Percentiles rank a stretch among this genome's conserved stretches.
Conservation (phyloP, 2,113 vertebrate genomes). For the Tricholaema leucomelas region DNA sequence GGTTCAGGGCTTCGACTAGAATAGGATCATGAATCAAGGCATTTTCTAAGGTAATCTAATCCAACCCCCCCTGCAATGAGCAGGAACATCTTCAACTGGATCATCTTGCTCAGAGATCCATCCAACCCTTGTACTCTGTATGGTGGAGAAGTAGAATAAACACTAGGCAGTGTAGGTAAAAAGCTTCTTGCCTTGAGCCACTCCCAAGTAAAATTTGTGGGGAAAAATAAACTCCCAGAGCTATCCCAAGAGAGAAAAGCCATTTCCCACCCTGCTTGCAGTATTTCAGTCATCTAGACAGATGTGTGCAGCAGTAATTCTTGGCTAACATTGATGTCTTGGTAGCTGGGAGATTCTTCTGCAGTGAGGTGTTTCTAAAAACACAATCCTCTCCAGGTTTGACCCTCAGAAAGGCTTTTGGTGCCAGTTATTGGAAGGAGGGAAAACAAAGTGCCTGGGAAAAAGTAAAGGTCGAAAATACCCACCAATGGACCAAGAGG, state of each 20-base stretch:
- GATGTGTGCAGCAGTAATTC: not conserved
- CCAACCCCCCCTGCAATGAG: not conserved
- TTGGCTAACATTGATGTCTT: not conserved
- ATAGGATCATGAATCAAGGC: not conserved
- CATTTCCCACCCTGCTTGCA: not conserved
- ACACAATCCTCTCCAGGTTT: constrained; percentile 78
- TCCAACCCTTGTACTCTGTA: not conserved
- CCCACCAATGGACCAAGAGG: constrained; percentile 93
- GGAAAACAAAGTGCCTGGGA: constrained; percentile 95
- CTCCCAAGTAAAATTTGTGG: not conserved
- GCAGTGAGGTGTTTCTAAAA: not conserved
- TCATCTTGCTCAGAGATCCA: not conserved
- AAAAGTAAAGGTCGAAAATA: constrained; percentile 97
- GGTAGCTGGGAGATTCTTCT: not conserved
- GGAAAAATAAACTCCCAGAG: not conserved
- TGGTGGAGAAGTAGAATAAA: not conserved
- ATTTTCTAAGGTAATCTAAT: not conserved
- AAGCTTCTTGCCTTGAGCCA: not conserved
- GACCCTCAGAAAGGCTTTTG: constrained; percentile 98
- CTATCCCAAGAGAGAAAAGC: not conserved
- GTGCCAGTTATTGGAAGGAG: constrained; percentile 94
- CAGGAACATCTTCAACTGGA: not conserved
- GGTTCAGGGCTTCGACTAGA: not conserved
- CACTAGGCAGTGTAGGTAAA: not conserved
- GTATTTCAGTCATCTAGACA: not conserved